Evolutionary conservation across 2,888 invertebrate genomes (phyloP), one percentile per base, ranked within the genome.

Genomic region (Trisateles emortualis): DNA sequence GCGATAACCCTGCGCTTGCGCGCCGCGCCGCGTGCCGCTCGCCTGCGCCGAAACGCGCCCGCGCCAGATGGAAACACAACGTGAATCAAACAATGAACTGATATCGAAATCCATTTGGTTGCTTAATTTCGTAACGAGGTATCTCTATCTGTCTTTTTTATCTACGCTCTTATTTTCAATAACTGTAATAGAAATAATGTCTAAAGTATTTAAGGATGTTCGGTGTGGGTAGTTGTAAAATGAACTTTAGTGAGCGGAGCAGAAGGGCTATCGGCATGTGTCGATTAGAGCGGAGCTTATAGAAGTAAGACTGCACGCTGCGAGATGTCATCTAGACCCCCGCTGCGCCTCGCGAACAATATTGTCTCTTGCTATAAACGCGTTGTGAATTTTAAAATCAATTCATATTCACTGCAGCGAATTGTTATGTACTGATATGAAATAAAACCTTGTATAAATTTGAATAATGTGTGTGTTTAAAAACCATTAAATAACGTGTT

Each of bases 311-410:
- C 86, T 87, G 86, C 90, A 89, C 84, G 90, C 90, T 87, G 90
- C 78, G 90, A 90, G 92, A 92, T 92, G 92, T 88, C 92, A 92
- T 92, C 91, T 91, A 78, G 87, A 79, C 83, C 81, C 91, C 92
- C 81, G 87, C 89, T 83, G 92, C 67, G 91, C 78, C 83, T 83
- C 81, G 90, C 82, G 87, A 92, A 92, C 92, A 90, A 90, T 90
- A 91, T 91, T 91, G 92, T 92, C 87, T 89, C 89, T n/a, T 85
- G 79, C 84, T 82, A 83, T 87, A 87, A 81, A 87, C 83, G 85
- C 81, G 85, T 84, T 82, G 84, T 90, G 84, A 90, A 87, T 88
- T 89, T 88, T 86, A 84, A 88, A 88, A 87, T 90, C 86, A 86
- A 88, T 88, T 88, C 88, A 88, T 88, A 87, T 85, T 86, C 82